phyloP scores from a whole-genome alignment of 2,888 invertebrate genomes.

The Xylocampa areola region DNA sequence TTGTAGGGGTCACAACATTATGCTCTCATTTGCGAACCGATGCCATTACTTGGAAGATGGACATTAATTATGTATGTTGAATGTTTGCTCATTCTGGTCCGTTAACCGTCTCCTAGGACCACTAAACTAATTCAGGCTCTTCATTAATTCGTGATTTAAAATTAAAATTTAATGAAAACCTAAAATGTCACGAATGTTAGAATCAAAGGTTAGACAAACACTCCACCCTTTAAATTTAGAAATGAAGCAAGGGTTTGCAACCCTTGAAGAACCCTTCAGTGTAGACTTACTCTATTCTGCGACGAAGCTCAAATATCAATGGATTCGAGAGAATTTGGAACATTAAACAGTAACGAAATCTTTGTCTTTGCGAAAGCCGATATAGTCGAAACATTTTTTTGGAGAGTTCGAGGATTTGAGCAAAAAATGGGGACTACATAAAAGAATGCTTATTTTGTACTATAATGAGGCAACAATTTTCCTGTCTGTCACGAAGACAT shows the following conservation, averaged over 20 bases:
- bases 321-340: slow-evolving; percentile 39
- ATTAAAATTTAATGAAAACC: slow-evolving; percentile 45
- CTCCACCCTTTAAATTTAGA: slow-evolving; percentile 39
- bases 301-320: slow-evolving; percentile 52
- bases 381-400: slow-evolving; percentile 31
- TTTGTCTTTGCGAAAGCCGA: slow-evolving; percentile 51
- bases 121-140: slow-evolving; percentile 37
- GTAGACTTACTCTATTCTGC: slow-evolving; percentile 50
- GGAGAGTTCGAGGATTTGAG: neutral
- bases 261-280: slow-evolving; percentile 31
- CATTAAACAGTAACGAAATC: slow-evolving; percentile 51
- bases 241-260: slow-evolving; percentile 38
- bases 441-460: too few relatives aligned
- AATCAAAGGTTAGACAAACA: slow-evolving; percentile 51
- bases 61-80: too few relatives aligned
- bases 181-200: slow-evolving; percentile 20
- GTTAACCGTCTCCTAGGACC: slow-evolving; percentile 15
- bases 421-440: too few relatives aligned
- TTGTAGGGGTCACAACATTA: too few relatives aligned
- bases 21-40: too few relatives aligned
- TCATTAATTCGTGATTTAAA: slow-evolving; percentile 36
- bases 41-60: too few relatives aligned
- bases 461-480: too few relatives aligned
- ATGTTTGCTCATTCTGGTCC: neutral
- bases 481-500: too few relatives aligned